Evolutionary conservation across 2,113 vertebrate species (phyloP).

Genomic region (Coregonus clupeaformis): DNA sequence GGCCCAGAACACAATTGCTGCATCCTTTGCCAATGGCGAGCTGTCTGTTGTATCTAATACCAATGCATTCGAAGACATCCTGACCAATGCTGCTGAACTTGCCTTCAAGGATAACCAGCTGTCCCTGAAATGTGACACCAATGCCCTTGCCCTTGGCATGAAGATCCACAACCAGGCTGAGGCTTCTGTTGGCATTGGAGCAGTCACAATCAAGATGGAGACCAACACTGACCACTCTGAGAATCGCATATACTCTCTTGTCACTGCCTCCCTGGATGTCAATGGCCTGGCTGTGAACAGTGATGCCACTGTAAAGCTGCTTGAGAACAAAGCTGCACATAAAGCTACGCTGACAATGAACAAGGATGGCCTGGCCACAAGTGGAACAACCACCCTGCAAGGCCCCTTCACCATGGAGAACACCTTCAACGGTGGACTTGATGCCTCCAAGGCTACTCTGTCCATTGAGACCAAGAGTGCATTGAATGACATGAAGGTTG

Average conservation of each 20-base stretch:
- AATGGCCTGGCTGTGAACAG: conserved; percentile 69
- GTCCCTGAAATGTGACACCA: conserved; percentile 79
- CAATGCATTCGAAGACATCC: conserved; percentile 72
- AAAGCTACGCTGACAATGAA: conserved; percentile 79
- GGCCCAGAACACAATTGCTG: conserved; percentile 76
- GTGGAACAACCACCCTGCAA: conserved; percentile 78
- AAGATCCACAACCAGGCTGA: conserved; percentile 78
- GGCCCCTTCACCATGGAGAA: conserved; percentile 80
- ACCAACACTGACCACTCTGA: conserved; percentile 73
- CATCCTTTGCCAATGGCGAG: conserved; percentile 63
- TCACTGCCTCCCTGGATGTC: conserved; percentile 77
- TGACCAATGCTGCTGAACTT: conserved; percentile 80
- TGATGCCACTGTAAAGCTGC: conserved; percentile 73
- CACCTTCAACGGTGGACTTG: conserved; percentile 77
- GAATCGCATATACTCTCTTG: conserved; percentile 69
- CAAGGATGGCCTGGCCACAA: conserved; percentile 78
- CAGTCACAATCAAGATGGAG: conserved; percentile 76
- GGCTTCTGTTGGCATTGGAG: conserved; percentile 70
- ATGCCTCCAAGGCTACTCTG: conserved; percentile 73
- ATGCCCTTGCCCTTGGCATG: conserved; percentile 67
- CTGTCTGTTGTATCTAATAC: conserved; percentile 78
- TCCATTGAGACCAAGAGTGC: conserved; percentile 76
- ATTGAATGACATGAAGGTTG: conserved; percentile 72
- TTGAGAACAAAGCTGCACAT: conserved; percentile 77
- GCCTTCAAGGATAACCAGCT: conserved; percentile 74